Evolutionary conservation across 1,140 invertebrate genomes (phyloP).

Genomic region (Zaprionus nigranus): DNA sequence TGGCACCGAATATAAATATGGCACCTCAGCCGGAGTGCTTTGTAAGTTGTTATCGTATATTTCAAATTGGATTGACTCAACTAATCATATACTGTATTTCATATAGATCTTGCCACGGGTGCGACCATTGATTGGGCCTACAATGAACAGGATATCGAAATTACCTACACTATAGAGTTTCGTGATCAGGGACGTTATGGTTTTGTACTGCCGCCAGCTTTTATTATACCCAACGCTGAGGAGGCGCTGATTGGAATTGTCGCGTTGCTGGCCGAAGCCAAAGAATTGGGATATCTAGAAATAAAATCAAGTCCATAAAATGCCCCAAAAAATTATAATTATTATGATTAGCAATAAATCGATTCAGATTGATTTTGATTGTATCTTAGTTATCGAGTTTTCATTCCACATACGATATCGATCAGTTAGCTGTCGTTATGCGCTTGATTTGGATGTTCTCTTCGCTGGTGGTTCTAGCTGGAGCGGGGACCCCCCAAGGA

Average conservation of each 20-base stretch:
- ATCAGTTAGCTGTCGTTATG: conserved; percentile 48
- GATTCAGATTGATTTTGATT: conserved; percentile 46
- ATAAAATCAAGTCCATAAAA: conserved; percentile 47
- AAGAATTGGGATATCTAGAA: conserved; percentile 60
- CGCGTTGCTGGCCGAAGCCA: conserved; percentile 87
- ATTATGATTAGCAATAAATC: conserved; percentile 41
- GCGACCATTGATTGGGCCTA: conserved; percentile 89
- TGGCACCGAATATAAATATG: conserved; percentile 85
- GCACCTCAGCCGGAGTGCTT: conserved; percentile 85
- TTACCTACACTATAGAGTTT: conserved; percentile 86
- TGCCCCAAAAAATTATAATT: conserved; percentile 15
- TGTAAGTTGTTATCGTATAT: conserved; percentile 85
- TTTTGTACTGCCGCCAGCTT: conserved; percentile 92
- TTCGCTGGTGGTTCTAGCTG: conserved; percentile 45
- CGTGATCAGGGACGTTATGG: conserved; percentile 92
- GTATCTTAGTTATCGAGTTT: neutral
- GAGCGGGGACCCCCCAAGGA: conserved; percentile 39
- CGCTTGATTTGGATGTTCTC: conserved; percentile 50
- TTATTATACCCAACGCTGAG: conserved; percentile 92
- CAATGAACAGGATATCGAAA: conserved; percentile 86
- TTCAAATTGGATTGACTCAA: neutral
- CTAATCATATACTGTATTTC: neutral
- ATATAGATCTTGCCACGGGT: conserved; percentile 83
- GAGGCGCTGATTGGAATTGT: conserved; percentile 93
- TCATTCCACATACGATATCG: neutral